Evolutionary conservation across 2,113 vertebrate species (phyloP).

Genomic region (Gallinago paraguaiae): DNA sequence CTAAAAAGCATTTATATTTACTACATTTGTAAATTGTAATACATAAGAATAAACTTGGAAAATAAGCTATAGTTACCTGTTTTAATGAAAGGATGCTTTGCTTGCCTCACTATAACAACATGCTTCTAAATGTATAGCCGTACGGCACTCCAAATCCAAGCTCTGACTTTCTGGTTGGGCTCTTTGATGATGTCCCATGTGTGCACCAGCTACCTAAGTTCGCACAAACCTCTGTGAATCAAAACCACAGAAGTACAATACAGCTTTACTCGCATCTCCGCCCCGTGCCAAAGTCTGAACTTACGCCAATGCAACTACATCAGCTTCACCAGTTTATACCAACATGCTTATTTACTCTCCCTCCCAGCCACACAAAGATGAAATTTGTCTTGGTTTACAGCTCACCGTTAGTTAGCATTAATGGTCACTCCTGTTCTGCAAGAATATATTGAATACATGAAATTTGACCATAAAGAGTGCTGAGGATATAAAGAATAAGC

Average conservation of each 20-base stretch:
- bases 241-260: conserved; percentile 10
- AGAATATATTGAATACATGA: neutral
- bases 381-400: neutral
- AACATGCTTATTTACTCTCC: neutral
- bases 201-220: conserved; percentile 30
- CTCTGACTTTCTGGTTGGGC: conserved; percentile 13
- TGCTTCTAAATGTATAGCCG: neutral
- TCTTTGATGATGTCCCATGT: conserved; percentile 5
- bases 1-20: neutral
- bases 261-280: neutral
- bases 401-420: neutral
- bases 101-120: conserved; percentile 37
- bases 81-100: neutral
- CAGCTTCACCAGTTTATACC: neutral
- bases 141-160: neutral
- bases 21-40: neutral
- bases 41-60: neutral
- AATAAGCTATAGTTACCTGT: neutral
- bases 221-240: conserved; percentile 25
- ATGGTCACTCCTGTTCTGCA: neutral
- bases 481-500: neutral
- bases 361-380: neutral
- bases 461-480: neutral
- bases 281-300: neutral
- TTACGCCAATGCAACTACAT: neutral